Percentiles rank a stretch among this genome's conserved stretches.
Evolutionary conservation across 2,113 vertebrate species (phyloP).

Genomic region (human (Homo sapiens)): DNA sequence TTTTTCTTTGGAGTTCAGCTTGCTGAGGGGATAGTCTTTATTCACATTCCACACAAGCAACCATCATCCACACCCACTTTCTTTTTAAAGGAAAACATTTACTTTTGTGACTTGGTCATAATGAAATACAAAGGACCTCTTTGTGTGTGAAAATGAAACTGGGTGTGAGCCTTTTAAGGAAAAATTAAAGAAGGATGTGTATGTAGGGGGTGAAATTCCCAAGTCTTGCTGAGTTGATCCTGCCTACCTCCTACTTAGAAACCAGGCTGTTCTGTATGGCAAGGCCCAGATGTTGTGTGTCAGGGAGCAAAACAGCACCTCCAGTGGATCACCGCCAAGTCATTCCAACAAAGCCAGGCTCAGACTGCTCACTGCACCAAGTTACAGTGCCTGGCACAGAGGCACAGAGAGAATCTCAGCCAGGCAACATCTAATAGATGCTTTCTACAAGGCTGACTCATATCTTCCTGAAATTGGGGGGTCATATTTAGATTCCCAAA

Average conservation of each 20-base stretch:
- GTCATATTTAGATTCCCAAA: not conserved
- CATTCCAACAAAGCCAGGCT: not conserved
- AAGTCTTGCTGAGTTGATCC: slow-evolving; percentile 63
- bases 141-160: slow-evolving; percentile 75
- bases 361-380: not conserved
- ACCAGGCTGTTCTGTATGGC: not conserved
- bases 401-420: not conserved
- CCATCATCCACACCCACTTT: slow-evolving; percentile 65
- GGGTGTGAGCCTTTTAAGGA: slow-evolving; percentile 74
- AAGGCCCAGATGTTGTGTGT: slow-evolving; percentile 19
- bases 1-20: slow-evolving; percentile 57
- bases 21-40: slow-evolving; percentile 17
- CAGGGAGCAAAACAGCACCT: not conserved
- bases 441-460: not conserved
- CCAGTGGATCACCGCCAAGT: not conserved
- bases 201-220: slow-evolving; percentile 71
- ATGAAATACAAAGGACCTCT: slow-evolving; percentile 68
- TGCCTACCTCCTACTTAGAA: slow-evolving; percentile 74
- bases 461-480: not conserved
- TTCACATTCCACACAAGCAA: slow-evolving; percentile 57
- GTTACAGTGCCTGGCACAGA: not conserved
- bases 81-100: slow-evolving; percentile 71
- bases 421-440: not conserved
- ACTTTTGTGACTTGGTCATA: slow-evolving; percentile 66
- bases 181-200: slow-evolving; percentile 80